Evolutionary conservation across 2,113 vertebrate species (phyloP).

Genomic region (Prunella fulvescens): DNA sequence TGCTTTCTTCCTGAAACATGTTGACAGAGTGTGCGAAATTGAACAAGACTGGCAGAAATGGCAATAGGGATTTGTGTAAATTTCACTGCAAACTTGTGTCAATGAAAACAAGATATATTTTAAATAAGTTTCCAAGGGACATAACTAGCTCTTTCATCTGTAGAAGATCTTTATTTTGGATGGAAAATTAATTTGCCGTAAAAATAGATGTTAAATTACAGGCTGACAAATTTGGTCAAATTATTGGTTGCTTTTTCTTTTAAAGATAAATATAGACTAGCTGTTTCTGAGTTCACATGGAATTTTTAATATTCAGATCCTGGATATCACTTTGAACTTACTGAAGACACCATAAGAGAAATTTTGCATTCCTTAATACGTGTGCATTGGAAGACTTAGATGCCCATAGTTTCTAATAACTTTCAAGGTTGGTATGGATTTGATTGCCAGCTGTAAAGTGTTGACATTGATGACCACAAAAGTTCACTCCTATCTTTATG

Average conservation of each 20-base stretch:
- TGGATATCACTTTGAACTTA: neutral
- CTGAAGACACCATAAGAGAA: neutral
- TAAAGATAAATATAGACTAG: neutral
- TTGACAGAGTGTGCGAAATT: constrained; percentile 15
- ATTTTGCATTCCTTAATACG: neutral
- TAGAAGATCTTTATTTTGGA: neutral
- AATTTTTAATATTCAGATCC: neutral
- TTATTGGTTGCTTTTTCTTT: neutral
- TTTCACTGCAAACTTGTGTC: neutral
- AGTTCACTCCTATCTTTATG: neutral
- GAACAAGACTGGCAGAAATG: neutral
- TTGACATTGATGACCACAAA: neutral
- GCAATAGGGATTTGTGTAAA: neutral
- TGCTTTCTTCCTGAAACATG: constrained; percentile 43
- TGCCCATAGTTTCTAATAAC: too few relatives aligned
- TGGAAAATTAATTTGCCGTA: neutral
- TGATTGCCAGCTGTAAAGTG: neutral
- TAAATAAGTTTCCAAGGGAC: constrained; percentile 18
- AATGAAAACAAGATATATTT: constrained; percentile 15
- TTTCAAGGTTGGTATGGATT: neutral
- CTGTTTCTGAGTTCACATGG: neutral
- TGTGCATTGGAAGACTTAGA: neutral
- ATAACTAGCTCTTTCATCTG: constrained; percentile 1
- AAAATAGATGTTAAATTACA: neutral
- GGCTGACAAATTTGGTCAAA: neutral